Evolutionary conservation across 2,888 invertebrate genomes (phyloP), one percentile per base, ranked within the genome.

Genomic region (Apantesis nais): DNA sequence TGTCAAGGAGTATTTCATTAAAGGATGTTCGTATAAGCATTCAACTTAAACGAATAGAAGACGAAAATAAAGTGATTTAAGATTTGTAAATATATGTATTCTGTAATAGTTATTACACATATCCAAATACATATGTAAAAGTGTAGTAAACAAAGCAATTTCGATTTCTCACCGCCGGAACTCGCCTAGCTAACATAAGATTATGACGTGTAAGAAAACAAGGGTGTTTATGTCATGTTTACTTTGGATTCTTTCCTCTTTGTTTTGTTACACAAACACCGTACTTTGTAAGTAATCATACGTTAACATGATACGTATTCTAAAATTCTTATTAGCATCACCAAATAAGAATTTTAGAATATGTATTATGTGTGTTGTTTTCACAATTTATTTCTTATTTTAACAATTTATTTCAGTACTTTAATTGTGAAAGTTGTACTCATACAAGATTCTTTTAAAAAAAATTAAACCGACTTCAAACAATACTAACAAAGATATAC

Each of bases 141-240:
- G 68, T 76, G 76, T 16, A 86, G 83, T 86, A 92, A 93, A 93
- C 92, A 93, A 93, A 90, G 88, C 88, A 85, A 92, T 93, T 92
- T 85, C 85, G 88, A 89, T 86, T 85, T 82, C 84, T 80, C 82
- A 80, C 81, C 77, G 78, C 79, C 86, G 89, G 86, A 88, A 84
- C 84, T 82, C 76, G 79, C 78, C 79, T 77, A 79, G 79, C 86
- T 90, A 89, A 92, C 89, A 91, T 80, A 82, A 88, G 87, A 90
- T 90, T 92, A 93, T 90, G 90, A 91, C 86, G 89, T 91, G 90
- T 88, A 89, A 86, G 89, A 88, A 90, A 91, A 90, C 88, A 89
- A 81, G 87, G 86, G 85, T 88, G 88, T 87, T 88, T 88, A 88
- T 88, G 88, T 84, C 86, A 85, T 91, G 89, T 91, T 91, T 90